Evolutionary conservation across 2,113 vertebrate species (phyloP), one percentile per base, ranked within the genome.

Genomic region (Pteruthius melanotis): DNA sequence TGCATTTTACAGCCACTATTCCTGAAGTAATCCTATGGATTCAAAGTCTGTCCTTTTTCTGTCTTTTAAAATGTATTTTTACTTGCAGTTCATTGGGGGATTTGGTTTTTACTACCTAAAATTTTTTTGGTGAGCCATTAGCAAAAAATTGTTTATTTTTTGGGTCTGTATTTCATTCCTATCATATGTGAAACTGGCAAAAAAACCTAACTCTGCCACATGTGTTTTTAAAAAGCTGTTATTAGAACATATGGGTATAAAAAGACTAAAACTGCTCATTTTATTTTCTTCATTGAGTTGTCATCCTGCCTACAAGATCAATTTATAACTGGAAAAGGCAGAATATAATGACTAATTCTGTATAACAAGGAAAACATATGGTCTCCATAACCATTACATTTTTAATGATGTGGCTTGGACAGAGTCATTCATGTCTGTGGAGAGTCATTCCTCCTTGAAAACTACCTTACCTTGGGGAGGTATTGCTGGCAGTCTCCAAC

Each of bases 361-460:
- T 71, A 95, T 71, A 95, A 84, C 65, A 80, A 74, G 40, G 64
- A 80, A 90, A 95, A 64, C 95, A 95, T 90, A 90, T 90, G 95
- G 88, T 90, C 64, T 92, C 76, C 71, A 90, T 93, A 94, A 95
- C 65, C 83, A 92, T 90, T 93, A 85, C 22, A 11, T 52, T 92
- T 94, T 94, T 95, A 95, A 96, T 75, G 83, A 75, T 71, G 90
- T 96, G 94, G 47, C 83, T 95, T 93, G 93, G 90, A 94, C 53
- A 52, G 81, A 91, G 82, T 57, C 59, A 57, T 20, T 90, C 31
- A 40, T 53, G 71, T 78, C 80, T 83, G 52, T 70, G 47, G 59
- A 28, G 80, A 94, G 76, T 39, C 76, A 52, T 91, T 93, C 26
- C 6, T 69, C 75, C 84, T 85, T 69, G 78, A 77, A 92, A 95